Evolutionary conservation across 2,888 invertebrate genomes (phyloP), one percentile per base, ranked within the genome.

Genomic region (Yponomeuta cagnagella): DNA sequence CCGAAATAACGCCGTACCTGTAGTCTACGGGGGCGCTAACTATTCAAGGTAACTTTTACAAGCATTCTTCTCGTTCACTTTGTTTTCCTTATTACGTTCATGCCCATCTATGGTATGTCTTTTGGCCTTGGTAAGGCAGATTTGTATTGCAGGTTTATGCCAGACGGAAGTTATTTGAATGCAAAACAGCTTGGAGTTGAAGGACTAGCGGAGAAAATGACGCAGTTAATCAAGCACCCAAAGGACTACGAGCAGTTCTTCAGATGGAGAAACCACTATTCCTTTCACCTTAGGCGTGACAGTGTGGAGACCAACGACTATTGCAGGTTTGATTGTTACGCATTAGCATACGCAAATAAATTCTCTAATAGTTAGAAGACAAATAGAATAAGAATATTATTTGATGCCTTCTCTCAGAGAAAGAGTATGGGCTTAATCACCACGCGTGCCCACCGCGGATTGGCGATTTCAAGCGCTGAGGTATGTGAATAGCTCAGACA

Each of bases 21-120:
- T 95, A 30, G 95, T 94, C 10, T 94, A 93, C 87, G 95, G 95
- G 5, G 93, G 93, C 15, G 93, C 93, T 70, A 93, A 94, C 82
- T 95, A 95, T 80, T 81, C 78, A 23, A 80, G 84, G 84, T 86
- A 71, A 58, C 12, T 67, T 12, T 58, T 15, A 15, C 4, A 15
- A 5, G 33, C 23, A 33, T 33, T 33, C 5, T 33, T 33, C 33
- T 33, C 3, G 33, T 33, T 33, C 3, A 58, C 52, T 58, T 15
- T 58, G 12, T 15, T 58, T 15, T 12, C 15, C 12, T 58, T 58
- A 43, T 37, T 37, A 4, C 5, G 4, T 37, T 37, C 2, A 23
- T 23, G 33, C 5, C 33, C 6, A 3, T 43, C 8, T 8, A 8
- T 43, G 43, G 9, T 8, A 43, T 43, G 43, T 43, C 5, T 43